phyloP scores from a whole-genome alignment of 2,888 invertebrate genomes.

The Altica lythri region DNA sequence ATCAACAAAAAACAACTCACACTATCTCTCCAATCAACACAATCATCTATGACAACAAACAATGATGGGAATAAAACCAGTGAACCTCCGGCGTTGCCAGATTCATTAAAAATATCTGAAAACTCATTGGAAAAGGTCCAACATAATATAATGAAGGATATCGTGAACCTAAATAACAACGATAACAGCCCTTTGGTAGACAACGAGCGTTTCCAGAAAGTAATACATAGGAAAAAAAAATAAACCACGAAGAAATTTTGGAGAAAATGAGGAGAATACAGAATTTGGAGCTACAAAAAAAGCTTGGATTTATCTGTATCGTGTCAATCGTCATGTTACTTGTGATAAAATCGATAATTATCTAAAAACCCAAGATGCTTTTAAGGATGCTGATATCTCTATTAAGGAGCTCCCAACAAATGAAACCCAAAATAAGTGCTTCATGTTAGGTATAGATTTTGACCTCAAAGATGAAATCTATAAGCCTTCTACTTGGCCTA shows the following conservation, averaged over 20 bases:
- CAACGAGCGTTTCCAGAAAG: neutral
- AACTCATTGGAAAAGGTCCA: neutral
- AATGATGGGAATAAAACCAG: neutral
- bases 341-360: too few species aligned
- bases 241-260: constrained; percentile 11
- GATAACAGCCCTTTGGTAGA: neutral
- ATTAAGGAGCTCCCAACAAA: too few species aligned
- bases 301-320: constrained; percentile 4
- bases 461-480: too few species aligned
- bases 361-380: too few species aligned
- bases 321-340: constrained; percentile 11
- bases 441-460: neutral
- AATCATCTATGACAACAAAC: neutral
- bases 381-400: too few species aligned
- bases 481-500: constrained; percentile 16
- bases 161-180: neutral
- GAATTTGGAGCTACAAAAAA: constrained; percentile 1
- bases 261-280: constrained; percentile 5
- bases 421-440: neutral
- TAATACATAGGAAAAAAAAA: too few species aligned
- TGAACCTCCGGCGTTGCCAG: neutral
- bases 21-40: neutral
- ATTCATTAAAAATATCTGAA: too few species aligned
- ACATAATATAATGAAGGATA: neutral
- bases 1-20: neutral